Conservation (phyloP, 1,140 invertebrate genomes). For the Trichogramma pretiosum region DNA sequence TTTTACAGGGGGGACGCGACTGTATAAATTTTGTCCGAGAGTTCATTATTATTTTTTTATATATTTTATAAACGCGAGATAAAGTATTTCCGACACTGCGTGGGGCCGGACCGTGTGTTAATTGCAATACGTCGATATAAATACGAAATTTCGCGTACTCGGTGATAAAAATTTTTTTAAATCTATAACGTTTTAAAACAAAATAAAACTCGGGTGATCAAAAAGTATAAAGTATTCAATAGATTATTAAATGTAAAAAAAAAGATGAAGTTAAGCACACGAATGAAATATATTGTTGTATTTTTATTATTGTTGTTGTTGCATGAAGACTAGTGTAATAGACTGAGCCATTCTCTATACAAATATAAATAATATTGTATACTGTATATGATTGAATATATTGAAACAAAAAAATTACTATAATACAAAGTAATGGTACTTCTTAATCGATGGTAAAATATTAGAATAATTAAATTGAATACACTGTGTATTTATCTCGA, state of each 20-base stretch:
- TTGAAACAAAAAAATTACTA: no score
- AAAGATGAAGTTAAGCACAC: conserved; percentile 11
- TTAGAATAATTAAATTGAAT: conserved; percentile 40
- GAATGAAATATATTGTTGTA: conserved; percentile 40
- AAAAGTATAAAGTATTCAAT: conserved; percentile 22
- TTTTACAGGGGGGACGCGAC: no score
- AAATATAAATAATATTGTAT: no score
- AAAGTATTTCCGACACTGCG: conserved; percentile 11
- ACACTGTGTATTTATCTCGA: conserved; percentile 40
- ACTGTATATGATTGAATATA: conserved; percentile 38
- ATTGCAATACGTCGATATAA: conserved; percentile 20
- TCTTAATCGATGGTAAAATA: conserved; percentile 39
- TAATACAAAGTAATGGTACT: no score
- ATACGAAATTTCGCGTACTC: conserved; percentile 22
- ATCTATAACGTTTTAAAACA: no score
- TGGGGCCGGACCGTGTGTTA: conserved; percentile 7
- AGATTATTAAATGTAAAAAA: conserved; percentile 6
- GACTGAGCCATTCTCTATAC: conserved; percentile 42
- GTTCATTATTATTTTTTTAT: conserved; percentile 14
- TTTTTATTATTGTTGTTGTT: conserved; percentile 43
- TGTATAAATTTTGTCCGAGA: conserved; percentile 7
- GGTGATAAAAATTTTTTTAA: conserved; percentile 16
- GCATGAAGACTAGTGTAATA: conserved; percentile 43
- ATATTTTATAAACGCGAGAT: conserved; percentile 4
- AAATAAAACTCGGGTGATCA: conserved; percentile 10